Evolutionary conservation across 2,113 vertebrate species (phyloP).

Genomic region (Percopsis transmontana): DNA sequence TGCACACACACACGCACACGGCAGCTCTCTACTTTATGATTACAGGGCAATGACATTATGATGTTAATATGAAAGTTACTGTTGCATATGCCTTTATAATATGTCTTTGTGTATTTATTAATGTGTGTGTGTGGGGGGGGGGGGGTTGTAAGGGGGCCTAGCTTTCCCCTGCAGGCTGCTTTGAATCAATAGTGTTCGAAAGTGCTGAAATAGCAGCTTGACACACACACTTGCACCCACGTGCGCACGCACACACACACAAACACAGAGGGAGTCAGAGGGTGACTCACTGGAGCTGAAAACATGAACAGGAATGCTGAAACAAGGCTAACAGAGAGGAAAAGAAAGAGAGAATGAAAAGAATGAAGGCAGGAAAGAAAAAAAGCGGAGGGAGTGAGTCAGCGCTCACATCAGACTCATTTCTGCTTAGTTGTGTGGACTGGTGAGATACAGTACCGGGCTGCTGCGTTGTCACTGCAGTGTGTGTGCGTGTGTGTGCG

Average conservation of each 20-base stretch:
- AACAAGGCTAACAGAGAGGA: slow-evolving; percentile 68
- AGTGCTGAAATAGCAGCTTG: slow-evolving; percentile 80
- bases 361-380: neutral
- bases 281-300: slow-evolving; percentile 81
- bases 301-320: slow-evolving; percentile 80
- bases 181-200: slow-evolving; percentile 80
- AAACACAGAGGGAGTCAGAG: slow-evolving; percentile 41
- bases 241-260: slow-evolving; percentile 21
- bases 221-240: slow-evolving; percentile 45
- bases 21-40: neutral
- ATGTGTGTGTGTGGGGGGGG: slow-evolving; percentile 19
- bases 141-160: slow-evolving; percentile 64
- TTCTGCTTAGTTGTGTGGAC: slow-evolving; percentile 32
- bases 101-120: slow-evolving; percentile 7
- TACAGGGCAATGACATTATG: slow-evolving; percentile 5
- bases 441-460: slow-evolving; percentile 17
- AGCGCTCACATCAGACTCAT: slow-evolving; percentile 37
- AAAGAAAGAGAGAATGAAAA: slow-evolving; percentile 2
- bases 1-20: neutral
- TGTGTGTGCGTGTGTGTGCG: slow-evolving; percentile 5
- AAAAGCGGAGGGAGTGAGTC: neutral
- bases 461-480: slow-evolving; percentile 26
- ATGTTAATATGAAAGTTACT: neutral
- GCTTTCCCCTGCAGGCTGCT: slow-evolving; percentile 76
- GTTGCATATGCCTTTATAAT: slow-evolving; percentile 20